phyloP scores from a whole-genome alignment of 37 sponge, comb jelly and placozoan species.

The Eunapius fragilis region DNA sequence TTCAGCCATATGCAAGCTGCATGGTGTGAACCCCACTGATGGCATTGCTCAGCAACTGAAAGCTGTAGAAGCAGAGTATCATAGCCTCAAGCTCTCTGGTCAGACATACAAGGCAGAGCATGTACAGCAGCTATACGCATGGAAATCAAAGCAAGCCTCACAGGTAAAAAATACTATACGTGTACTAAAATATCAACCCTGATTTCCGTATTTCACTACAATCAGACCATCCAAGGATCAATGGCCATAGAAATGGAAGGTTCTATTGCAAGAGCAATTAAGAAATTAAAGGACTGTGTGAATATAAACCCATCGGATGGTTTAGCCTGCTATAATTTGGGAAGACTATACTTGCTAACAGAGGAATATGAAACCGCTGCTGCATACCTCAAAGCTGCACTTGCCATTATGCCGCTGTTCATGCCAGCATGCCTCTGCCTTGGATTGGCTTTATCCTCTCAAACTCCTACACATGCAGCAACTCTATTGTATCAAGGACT shows the following conservation, averaged over 20 bases:
- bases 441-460: conserved; percentile 47
- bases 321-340: conserved; percentile 71
- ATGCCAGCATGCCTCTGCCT: conserved; percentile 68
- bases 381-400: conserved; percentile 70
- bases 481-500: conserved; percentile 59
- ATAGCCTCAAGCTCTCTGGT: conserved; percentile 82
- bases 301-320: conserved; percentile 56
- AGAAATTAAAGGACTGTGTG: conserved; percentile 85
- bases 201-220: not conserved
- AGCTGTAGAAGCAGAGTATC: conserved; percentile 95
- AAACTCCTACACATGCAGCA: conserved; percentile 18
- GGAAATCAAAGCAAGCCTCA: conserved; percentile 91
- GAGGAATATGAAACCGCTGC: conserved; percentile 72
- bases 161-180: conserved; percentile 36
- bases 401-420: conserved; percentile 70
- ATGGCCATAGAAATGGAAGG: conserved; percentile 57
- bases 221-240: conserved; percentile 62
- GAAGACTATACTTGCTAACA: conserved; percentile 70
- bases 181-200: not conserved
- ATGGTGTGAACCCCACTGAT: conserved; percentile 79
- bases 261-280: conserved; percentile 74
- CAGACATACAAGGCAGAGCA: conserved; percentile 88
- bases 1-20: conserved; percentile 88
- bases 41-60: conserved; percentile 85
- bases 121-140: conserved; percentile 89